phyloP scores from a whole-genome alignment of 2,113 vertebrate species.

The Festucalex cinctus region DNA sequence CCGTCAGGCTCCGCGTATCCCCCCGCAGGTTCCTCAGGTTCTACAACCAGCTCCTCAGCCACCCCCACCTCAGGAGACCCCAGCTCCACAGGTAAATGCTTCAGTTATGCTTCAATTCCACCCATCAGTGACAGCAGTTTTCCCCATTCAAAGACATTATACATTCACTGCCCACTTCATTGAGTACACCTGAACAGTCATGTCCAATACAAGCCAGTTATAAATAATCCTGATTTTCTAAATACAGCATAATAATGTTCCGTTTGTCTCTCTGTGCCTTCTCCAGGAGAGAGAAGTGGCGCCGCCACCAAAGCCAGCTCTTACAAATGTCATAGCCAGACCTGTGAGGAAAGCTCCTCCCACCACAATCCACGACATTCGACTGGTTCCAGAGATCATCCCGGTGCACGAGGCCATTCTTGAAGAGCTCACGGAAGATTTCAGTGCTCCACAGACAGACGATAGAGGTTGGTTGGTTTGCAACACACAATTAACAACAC shows the following conservation, averaged over 20 bases:
- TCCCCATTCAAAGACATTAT: not conserved
- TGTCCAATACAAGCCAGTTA: not conserved
- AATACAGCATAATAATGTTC: slow-evolving; percentile 5
- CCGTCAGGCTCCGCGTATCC: slow-evolving; percentile 39
- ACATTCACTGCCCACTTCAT: not conserved
- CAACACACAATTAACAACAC: not conserved
- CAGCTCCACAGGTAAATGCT: slow-evolving; percentile 39
- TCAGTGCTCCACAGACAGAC: slow-evolving; percentile 48
- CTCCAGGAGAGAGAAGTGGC: slow-evolving; percentile 49
- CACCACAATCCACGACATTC: slow-evolving; percentile 47
- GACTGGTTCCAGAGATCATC: slow-evolving; percentile 57
- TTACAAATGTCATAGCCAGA: slow-evolving; percentile 47
- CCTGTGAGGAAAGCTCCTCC: slow-evolving; percentile 62
- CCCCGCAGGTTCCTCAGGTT: slow-evolving; percentile 28
- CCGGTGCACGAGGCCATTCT: slow-evolving; percentile 57
- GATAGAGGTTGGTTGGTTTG: slow-evolving; percentile 43
- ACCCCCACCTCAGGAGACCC: slow-evolving; percentile 34
- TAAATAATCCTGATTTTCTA: not conserved
- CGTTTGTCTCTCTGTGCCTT: slow-evolving; percentile 4
- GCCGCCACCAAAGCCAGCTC: slow-evolving; percentile 38
- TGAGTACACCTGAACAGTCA: not conserved
- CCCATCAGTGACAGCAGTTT: too few relatives aligned
- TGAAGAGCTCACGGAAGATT: slow-evolving; percentile 60
- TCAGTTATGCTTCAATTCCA: not conserved
- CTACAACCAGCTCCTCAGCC: slow-evolving; percentile 26